Base-by-base conservation (phyloP, 1,140 invertebrate species). In the Drosophila tsacasi region DNA sequence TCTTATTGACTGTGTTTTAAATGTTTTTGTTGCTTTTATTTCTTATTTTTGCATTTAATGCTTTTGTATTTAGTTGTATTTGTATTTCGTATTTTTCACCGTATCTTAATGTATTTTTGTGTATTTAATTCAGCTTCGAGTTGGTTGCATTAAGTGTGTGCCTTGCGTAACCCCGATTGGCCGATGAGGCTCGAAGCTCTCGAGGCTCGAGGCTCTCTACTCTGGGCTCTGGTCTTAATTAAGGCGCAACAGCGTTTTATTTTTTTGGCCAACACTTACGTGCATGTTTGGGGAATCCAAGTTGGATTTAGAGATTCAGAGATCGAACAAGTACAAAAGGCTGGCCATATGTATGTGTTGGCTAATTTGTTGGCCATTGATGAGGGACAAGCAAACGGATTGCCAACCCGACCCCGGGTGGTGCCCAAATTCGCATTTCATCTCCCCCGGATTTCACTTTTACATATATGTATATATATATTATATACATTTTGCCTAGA, bases 361-460 rank as follows among this genome's bases (percentile, higher is more conserved):
- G 44, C 65, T 83, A 87, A 89, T 87, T 87, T 73, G 76, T 42
- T 52, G 54, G 32, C 64, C 66, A 87, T 89, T 83, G 84, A 87
- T 89, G 55, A 39, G 50, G 42, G n/a, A 42, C 40, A n/a, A 63
- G 35, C 17, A 30, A 44, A 40, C 62, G 54, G 54, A 57, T 57
- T 57, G 54, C 21, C 54, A 57, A 55, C 32, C 54, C 54, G 54
- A 57, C 71, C 81, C 69, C 61, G 50, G 52, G 61, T 72, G 61
- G 44, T 62, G 65, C 23, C 49, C 17, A n/a, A 76, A 60, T 76
- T 57, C 74, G 72, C 75, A 63, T 80, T 63, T 80, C 77, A 80
- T 75, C 66, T 75, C 59, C 59, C 60, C 60, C 40, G 50, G 40
- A 73, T 81, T 76, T 64, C 50, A 60, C 79, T 76, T 76, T 60